Conservation (phyloP, 2,113 vertebrate genomes). For the Loxodonta africana region DNA sequence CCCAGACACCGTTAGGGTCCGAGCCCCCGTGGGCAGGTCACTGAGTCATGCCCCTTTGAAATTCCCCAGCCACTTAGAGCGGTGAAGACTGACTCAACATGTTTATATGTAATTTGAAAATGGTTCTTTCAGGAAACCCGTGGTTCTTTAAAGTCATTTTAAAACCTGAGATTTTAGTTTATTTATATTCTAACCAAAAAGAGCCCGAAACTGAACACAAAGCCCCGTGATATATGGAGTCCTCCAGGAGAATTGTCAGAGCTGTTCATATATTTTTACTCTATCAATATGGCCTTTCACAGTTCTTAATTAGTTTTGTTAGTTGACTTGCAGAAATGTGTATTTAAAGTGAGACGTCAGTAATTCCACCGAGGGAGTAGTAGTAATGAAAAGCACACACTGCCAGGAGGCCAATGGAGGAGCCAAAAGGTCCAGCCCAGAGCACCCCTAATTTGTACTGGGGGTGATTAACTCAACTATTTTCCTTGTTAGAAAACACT, state of each 20-base stretch:
- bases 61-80: constrained; percentile 73
- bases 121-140: constrained; percentile 86
- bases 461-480: constrained; percentile 81
- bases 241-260: constrained; percentile 86
- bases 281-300: constrained; percentile 88
- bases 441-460: constrained; percentile 84
- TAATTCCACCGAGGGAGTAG: constrained; percentile 77
- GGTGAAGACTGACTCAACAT: constrained; percentile 87
- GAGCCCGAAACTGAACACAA: constrained; percentile 68
- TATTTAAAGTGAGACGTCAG: constrained; percentile 84
- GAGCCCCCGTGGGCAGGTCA: constrained; percentile 59
- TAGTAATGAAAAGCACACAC: constrained; percentile 85
- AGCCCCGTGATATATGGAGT: constrained; percentile 82
- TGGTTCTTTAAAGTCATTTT: constrained; percentile 88
- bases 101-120: constrained; percentile 88
- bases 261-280: constrained; percentile 84
- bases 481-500: constrained; percentile 74
- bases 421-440: constrained; percentile 75
- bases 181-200: constrained; percentile 84
- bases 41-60: constrained; percentile 68
- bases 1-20: background rate
- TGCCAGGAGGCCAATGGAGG: constrained; percentile 81
- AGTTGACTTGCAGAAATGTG: constrained; percentile 86
- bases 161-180: constrained; percentile 88
- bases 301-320: constrained; percentile 88